Evolutionary conservation across 2,888 invertebrate species (phyloP).

Genomic region (Tenthredo notha): DNA sequence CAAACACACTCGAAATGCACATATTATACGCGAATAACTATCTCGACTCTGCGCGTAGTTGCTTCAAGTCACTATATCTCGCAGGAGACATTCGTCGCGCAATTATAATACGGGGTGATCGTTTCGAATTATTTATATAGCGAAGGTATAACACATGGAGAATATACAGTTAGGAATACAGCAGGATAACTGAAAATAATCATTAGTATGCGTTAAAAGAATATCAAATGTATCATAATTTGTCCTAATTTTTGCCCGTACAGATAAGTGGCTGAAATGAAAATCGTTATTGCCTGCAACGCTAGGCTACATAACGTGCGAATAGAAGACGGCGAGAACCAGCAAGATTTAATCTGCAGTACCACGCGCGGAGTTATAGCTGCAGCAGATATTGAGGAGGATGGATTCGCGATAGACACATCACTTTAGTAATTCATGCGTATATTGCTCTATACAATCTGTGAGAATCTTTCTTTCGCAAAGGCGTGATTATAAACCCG

Average conservation of each 20-base stretch:
- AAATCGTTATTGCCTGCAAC: conserved; percentile 39
- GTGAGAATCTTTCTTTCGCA: background rate
- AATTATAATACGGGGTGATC: conserved; percentile 9
- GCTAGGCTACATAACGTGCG: background rate
- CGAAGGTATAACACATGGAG: background rate
- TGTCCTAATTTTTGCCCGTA: conserved; percentile 18
- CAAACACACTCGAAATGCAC: background rate
- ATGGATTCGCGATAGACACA: background rate
- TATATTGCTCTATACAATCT: background rate
- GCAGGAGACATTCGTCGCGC: background rate
- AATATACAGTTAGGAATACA: background rate
- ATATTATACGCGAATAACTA: background rate
- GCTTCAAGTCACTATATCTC: background rate
- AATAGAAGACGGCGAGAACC: background rate
- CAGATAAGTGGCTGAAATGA: background rate
- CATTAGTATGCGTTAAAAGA: background rate
- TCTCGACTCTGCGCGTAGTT: background rate
- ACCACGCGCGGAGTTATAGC: background rate
- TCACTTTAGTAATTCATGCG: background rate
- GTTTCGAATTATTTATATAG: background rate
- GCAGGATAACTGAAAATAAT: background rate
- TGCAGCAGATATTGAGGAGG: background rate
- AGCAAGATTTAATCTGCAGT: conserved; percentile 19
- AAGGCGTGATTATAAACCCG: background rate
- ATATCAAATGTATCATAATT: background rate